Percentiles rank a stretch among this genome's conserved stretches.
phyloP scores from a whole-genome alignment of 35 echinoderm and acorn worm genomes.

The Diadema setosum region DNA sequence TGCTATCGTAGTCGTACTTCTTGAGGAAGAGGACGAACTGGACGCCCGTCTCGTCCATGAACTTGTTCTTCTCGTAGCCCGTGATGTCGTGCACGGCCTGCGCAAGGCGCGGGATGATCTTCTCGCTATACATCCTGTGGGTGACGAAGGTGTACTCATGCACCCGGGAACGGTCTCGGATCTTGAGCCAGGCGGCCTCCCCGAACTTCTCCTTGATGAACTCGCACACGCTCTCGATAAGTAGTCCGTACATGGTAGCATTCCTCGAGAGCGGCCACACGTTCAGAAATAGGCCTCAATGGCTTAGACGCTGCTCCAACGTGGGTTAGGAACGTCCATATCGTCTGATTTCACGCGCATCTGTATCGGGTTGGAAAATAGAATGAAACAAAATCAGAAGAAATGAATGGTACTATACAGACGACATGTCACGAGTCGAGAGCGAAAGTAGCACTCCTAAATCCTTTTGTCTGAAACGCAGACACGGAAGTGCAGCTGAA shows the following conservation, averaged over 20 bases:
- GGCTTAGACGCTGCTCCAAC: no score
- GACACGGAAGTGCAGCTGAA: no score
- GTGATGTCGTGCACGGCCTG: slow-evolving; percentile 51
- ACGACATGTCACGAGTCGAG: background rate
- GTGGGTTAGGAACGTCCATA: background rate
- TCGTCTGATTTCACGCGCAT: background rate
- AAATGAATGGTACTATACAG: background rate
- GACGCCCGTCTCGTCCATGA: slow-evolving; percentile 57
- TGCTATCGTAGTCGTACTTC: slow-evolving; percentile 90
- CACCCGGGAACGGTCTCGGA: slow-evolving; percentile 69
- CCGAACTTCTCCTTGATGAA: slow-evolving; percentile 83
- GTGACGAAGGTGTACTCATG: slow-evolving; percentile 86
- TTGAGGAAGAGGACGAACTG: slow-evolving; percentile 77
- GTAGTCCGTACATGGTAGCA: slow-evolving; percentile 81
- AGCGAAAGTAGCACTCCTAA: background rate
- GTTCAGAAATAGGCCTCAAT: background rate
- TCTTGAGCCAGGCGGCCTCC: slow-evolving; percentile 60
- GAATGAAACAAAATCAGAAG: background rate
- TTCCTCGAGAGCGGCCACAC: background rate
- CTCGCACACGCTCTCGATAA: slow-evolving; percentile 82
- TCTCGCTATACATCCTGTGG: slow-evolving; percentile 91
- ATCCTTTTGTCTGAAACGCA: no score
- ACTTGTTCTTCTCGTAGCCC: slow-evolving; percentile 21
- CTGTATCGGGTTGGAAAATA: background rate
- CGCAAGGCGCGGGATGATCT: slow-evolving; percentile 69